A percentile compares a stretch with the other conserved stretches of the same genome.
Evolutionary conservation across 2,888 invertebrate genomes (phyloP).

Genomic region (Limenitis camilla): DNA sequence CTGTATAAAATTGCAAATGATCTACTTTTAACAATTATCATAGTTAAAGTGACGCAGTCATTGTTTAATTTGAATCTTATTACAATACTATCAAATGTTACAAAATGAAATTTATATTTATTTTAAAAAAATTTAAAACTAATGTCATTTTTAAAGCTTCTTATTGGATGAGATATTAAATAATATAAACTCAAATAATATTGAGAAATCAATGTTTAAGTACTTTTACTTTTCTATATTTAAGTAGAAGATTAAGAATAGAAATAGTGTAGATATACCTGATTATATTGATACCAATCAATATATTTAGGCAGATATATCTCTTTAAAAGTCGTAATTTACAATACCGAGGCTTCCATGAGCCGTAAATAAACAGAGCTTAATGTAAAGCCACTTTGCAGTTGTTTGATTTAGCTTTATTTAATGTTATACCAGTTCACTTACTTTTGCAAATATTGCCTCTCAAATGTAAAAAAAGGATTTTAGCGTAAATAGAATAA

Average conservation of each 20-base stretch:
- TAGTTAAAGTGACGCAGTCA: not conserved
- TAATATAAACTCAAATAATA: no score
- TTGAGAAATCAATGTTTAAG: no score
- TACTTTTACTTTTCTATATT: no score
- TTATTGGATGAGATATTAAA: no score
- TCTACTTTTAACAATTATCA: not conserved
- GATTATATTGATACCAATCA: conserved; percentile 39
- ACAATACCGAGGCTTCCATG: conserved; percentile 47
- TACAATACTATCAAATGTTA: conserved; percentile 27
- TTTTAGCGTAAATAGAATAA: no score
- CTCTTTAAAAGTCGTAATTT: conserved; percentile 53
- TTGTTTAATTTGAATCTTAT: not conserved
- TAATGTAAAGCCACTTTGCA: conserved; percentile 46
- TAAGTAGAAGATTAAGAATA: no score
- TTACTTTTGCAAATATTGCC: no score
- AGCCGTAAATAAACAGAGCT: conserved; percentile 55
- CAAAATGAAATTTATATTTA: no score
- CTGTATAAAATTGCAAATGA: not conserved
- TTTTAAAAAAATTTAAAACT: no score
- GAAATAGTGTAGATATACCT: conserved; percentile 53
- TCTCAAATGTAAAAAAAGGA: not conserved
- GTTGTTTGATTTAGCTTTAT: conserved; percentile 44
- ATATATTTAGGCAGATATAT: no score
- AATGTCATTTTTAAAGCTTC: no score
- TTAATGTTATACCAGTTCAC: conserved; percentile 4